A percentile compares a stretch with the other conserved stretches of the same genome.
Conservation (phyloP, 2,797 vertebrate genomes). For the Lycodopsis pacificus region DNA sequence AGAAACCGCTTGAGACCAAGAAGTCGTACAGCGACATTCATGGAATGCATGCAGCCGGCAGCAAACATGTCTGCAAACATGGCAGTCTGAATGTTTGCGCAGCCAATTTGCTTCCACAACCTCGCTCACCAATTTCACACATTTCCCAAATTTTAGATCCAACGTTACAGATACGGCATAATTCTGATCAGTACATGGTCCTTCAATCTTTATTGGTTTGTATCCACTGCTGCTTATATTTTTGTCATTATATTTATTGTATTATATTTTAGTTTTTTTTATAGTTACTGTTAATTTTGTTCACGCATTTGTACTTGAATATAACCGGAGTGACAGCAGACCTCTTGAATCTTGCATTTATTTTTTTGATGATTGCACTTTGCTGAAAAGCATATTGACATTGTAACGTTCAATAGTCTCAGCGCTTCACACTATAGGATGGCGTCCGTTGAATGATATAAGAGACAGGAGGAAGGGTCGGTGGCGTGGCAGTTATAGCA, state of each 20-base stretch:
- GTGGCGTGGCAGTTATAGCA: conserved; percentile 1
- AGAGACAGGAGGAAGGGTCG: background rate
- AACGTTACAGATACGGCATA: background rate
- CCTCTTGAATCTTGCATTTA: background rate
- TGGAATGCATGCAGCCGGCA: no score
- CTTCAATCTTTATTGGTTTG: background rate
- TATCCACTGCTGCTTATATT: background rate
- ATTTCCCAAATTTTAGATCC: background rate
- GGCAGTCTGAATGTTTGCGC: no score
- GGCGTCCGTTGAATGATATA: background rate
- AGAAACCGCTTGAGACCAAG: no score
- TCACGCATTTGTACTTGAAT: background rate
- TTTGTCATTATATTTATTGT: background rate
- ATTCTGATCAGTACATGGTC: background rate
- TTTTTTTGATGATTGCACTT: background rate
- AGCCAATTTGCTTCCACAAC: no score
- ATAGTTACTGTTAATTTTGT: background rate
- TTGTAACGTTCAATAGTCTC: background rate
- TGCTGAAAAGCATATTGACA: background rate
- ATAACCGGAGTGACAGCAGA: background rate
- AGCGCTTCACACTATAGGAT: background rate
- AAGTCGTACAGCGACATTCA: no score
- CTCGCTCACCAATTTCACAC: no score
- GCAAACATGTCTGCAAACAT: no score
- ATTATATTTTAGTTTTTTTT: no score